Conservation (phyloP, 2,113 vertebrate genomes). For the Muntiacus muntjak region DNA sequence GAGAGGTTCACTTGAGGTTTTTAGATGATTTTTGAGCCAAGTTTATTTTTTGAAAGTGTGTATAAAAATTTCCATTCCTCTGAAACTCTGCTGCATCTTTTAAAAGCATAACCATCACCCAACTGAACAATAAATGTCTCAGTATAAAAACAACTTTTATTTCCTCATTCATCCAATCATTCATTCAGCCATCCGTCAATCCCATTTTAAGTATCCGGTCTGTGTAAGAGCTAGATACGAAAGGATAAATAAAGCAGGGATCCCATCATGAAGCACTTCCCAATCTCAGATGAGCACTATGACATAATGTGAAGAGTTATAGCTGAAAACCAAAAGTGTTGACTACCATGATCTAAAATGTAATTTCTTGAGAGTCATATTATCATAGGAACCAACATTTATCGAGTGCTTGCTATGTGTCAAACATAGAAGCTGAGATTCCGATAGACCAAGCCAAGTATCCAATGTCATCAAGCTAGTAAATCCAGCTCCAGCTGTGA, state of each 20-base stretch:
- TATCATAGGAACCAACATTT: background rate
- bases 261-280: background rate
- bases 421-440: background rate
- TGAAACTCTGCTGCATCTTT: conserved; percentile 37
- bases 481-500: background rate
- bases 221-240: background rate
- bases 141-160: conserved; percentile 1
- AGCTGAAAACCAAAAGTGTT: background rate
- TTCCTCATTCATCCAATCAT: background rate
- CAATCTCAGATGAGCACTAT: background rate
- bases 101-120: background rate
- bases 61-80: conserved; percentile 63
- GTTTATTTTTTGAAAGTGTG: conserved; percentile 49
- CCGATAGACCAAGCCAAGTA: background rate
- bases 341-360: background rate
- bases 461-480: conserved; percentile 24
- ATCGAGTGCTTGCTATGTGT: background rate
- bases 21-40: conserved; percentile 56
- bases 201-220: background rate
- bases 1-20: conserved; percentile 71
- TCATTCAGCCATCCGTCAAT: background rate
- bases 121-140: background rate
- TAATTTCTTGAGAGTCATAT: background rate
- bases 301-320: background rate
- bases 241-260: background rate